Base-by-base conservation (phyloP, 2,113 vertebrate genomes). In the Hippoglossus stenolepis region DNA sequence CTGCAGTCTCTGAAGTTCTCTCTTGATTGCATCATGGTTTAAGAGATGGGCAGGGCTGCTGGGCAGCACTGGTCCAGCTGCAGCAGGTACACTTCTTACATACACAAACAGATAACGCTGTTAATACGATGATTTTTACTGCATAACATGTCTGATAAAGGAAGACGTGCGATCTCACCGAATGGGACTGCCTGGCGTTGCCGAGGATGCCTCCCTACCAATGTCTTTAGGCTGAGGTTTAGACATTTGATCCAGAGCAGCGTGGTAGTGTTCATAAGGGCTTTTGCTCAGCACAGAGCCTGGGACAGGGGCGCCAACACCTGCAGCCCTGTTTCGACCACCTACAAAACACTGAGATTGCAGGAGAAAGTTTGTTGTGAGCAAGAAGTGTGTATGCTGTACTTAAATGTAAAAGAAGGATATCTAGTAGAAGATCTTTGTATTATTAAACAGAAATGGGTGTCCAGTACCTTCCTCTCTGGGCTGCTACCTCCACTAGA, bases 1-100 rank as follows among this genome's bases (percentile, higher is more conserved):
- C 90, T 97, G 96, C 80, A 96, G 91, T 93, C 94, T 96, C 89
- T 96, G 95, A 82, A 96, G 91, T 91, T 96, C 95, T 90, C 93
- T 95, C 87, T 92, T 96, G 87, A 96, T 75, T 75, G 85, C 85
- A 84, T 92, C 90, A 77, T 92, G 85, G 92, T 96, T 93, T 8
- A 95, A 85, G 38, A 90, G 84, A 56, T 86, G 89, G 75, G 90
- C 82, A 23, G 92, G 89, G 35, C 93, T 93, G 47, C 93, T 95
- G 87, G 92, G 87, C 77, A 92, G 85, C 82, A 93, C 94, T 73
- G 94, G 92, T 83, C 88, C 91, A 83, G 91, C 71, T 89, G 94
- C 94, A 92, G 91, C 89, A 61, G 91, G 83, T 68, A 94, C 75
- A 75, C 91, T 90, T 95, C 82, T 73, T 62, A 87, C 11, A 79